A percentile compares a stretch with the other conserved stretches of the same genome.
These are phyloP conservation scores for Tursiops truncatus DNA, from an alignment of 2,113 vertebrate species.

Conservation along the genomic window DNA sequence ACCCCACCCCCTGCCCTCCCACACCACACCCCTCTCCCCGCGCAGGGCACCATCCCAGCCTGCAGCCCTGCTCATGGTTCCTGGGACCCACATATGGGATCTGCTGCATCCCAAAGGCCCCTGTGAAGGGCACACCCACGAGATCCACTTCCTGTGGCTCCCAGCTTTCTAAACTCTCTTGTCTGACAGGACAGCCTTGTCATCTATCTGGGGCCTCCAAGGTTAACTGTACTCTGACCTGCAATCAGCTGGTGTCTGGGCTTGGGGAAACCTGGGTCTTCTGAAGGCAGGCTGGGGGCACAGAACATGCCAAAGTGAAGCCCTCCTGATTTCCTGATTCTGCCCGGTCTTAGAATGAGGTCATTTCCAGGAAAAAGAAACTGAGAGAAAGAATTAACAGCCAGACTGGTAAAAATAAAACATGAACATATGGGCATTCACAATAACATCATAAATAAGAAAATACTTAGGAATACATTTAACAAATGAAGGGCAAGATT, in stretches of 20 bases:
- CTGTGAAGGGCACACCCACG: neutral
- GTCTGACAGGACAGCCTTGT: neutral
- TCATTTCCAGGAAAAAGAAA: neutral
- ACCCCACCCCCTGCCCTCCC: neutral
- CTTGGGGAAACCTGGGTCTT: neutral
- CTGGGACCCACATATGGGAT: too few relatives aligned
- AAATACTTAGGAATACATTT: neutral
- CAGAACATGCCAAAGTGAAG: fast-evolving
- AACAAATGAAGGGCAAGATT: neutral
- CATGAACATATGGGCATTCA: neutral
- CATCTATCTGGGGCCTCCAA: neutral
- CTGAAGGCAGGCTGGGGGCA: neutral
- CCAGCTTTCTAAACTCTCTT: neutral
- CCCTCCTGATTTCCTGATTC: neutral
- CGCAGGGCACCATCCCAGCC: neutral
- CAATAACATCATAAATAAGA: neutral
- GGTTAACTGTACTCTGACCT: neutral
- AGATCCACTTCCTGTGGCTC: too few relatives aligned
- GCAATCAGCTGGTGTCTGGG: neutral
- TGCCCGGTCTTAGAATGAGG: neutral
- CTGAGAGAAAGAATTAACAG: neutral
- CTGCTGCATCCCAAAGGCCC: neutral
- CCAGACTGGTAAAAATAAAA: neutral
- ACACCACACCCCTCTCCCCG: neutral
- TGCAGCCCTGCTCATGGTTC: neutral